Percentiles rank a stretch among this genome's conserved stretches.
Evolutionary conservation across 2,888 invertebrate species (phyloP).

Genomic region (Patella ulyssiponensis): DNA sequence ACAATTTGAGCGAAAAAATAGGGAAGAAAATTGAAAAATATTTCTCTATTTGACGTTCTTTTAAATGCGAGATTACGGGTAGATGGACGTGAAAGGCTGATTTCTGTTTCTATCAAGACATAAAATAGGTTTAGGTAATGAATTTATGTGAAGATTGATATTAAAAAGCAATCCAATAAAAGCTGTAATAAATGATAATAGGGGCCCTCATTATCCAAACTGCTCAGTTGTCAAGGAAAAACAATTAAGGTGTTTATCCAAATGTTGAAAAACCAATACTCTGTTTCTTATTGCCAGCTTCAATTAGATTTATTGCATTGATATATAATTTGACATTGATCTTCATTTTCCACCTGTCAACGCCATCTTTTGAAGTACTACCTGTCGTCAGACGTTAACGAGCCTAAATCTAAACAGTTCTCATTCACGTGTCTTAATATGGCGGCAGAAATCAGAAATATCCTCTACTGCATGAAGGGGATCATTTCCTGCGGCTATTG

Average conservation of each 20-base stretch:
- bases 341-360: slow-evolving; percentile 4
- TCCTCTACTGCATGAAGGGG: not conserved
- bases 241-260: not conserved
- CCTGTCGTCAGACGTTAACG: not conserved
- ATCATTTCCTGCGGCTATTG: slow-evolving; percentile 36
- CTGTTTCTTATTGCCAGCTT: not conserved
- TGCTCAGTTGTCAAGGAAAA: slow-evolving; percentile 7
- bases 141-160: not conserved
- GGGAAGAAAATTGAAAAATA: not conserved
- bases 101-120: not conserved
- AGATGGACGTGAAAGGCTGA: too few relatives aligned
- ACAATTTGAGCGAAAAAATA: slow-evolving; percentile 4
- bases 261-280: slow-evolving; percentile 7
- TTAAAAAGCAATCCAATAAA: slow-evolving; percentile 3
- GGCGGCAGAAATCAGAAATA: slow-evolving; percentile 22
- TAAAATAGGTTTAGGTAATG: slow-evolving; percentile 2
- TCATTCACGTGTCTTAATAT: slow-evolving; percentile 4
- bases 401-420: not conserved
- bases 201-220: not conserved
- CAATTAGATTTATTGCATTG: slow-evolving; percentile 4
- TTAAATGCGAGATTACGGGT: too few relatives aligned
- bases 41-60: too few relatives aligned
- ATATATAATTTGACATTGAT: slow-evolving; percentile 9
- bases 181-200: not conserved
- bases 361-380: not conserved